Base-by-base conservation (phyloP, 2,888 invertebrate species). In the Apamea epomidion region DNA sequence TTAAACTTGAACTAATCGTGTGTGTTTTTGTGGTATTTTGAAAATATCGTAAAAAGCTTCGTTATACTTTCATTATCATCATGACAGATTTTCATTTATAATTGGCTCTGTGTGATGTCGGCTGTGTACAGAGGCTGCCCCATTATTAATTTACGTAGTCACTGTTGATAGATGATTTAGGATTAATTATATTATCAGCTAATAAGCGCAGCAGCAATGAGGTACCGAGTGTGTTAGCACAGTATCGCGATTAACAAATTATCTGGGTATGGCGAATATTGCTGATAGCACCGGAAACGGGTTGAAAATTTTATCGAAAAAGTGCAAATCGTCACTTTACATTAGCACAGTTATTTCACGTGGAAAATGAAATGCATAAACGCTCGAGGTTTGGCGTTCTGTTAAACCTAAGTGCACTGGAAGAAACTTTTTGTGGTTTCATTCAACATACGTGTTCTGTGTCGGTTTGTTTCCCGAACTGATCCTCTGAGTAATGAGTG, bases 401-500 rank as follows among this genome's bases (percentile, higher is more conserved):
- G 37, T 60, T 65, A 70, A 45, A 81, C 37, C 16, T 65, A 37
- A 62, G 73, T 67, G 74, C 58, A 72, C 25, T 51, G 60, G 29
- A 60, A 29, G 14, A 58, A 73, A 62, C 2, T 69, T 74, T 75
- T 68, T 74, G 64, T 76, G 45, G 71, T 74, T 64, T 45, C 45
- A 32, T 68, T 51, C 21, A 8, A 75, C 76, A 69, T 76, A 67
- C 48, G 68, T 82, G 67, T 76, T 73, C n/a, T 48, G 54, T 81
- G 58, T 69, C 62, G 32, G 62, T 83, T 83, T 83, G 68, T 80
- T 78, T 81, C n/a, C 29, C 60, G 64, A 81, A 51, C 62, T 74
- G 71, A 78, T 81, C 76, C 75, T 76, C 78, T 81, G 80, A 84
- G 84, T 81, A 81, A 86, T 68, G 76, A 83, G 71, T 86, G 74